Evolutionary conservation across 2,888 invertebrate genomes (phyloP), one percentile per base, ranked within the genome.

Genomic region (Hypena proboscidalis): DNA sequence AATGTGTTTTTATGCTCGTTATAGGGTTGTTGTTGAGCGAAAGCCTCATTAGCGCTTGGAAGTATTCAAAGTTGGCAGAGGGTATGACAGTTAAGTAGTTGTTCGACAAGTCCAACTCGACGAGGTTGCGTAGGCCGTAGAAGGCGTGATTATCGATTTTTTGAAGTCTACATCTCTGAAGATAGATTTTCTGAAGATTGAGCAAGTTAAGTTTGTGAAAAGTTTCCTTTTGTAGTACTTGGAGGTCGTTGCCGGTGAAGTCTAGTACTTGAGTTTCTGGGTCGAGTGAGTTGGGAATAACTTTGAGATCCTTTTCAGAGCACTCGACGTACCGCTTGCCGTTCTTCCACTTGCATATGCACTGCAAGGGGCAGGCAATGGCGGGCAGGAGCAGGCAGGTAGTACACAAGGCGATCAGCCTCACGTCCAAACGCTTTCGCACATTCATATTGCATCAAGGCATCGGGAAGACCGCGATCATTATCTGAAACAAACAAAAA

Each of bases 291-390:
- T 93, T 93, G 1, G 97, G 97, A 43, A 97, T 94, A 6, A 93
- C 92, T 55, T 95, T 93, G 38, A 97, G 90, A 38, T 94, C 94
- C 74, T 95, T 95, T 52, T 95, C 94, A 33, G 95, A 93, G 84
- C 98, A 98, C 81, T 97, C 97, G 33, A 97, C 97, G 59, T 96
- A 96, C 77, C 97, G 95, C 76, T 98, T 98, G 31, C 97, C 97
- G 74, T 95, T 95, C 83, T 97, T 97, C 97, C 97, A 97, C 80
- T 97, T 97, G 92, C 98, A 98, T 42, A 94, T 92, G 83, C 97
- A 98, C 58, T 94, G 93, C 20, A 93, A 88, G 14, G 97, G 97
- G 77, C 97, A 97, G 34, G 93, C 92, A 55, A 86, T 77, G 23
- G 83, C 86, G 1, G 86, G 87, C 13, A 90, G 80, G 20, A 90